These are phyloP conservation scores for Trissolcus brochymenae DNA, from an alignment of 2,888 invertebrate species.

Conservation along the genomic window DNA sequence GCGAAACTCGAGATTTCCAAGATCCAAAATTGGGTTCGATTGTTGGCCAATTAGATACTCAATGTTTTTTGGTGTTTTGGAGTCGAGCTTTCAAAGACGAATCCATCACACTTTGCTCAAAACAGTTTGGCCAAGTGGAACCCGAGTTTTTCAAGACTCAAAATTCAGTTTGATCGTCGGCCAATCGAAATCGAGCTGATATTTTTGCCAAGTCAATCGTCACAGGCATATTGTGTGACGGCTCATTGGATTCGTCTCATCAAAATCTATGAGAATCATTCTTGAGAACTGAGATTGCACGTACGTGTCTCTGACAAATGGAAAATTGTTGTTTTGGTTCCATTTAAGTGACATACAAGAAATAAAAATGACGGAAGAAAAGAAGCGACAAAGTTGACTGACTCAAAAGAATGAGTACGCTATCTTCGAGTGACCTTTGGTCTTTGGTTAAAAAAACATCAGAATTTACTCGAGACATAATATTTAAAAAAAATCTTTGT, in stretches of 20 bases:
- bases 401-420: background rate
- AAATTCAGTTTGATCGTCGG: background rate
- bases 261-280: constrained; percentile 1
- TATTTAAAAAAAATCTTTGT: constrained; percentile 31
- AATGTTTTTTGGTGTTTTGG: constrained; percentile 31
- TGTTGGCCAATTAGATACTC: too few species aligned
- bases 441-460: constrained; percentile 16
- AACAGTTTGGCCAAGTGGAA: background rate
- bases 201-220: background rate
- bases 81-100: constrained; percentile 20
- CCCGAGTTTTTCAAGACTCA: constrained; percentile 7
- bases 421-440: constrained; percentile 2
- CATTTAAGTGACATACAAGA: background rate
- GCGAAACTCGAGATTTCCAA: constrained; percentile 4
- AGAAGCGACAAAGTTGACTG: background rate
- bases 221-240: constrained; percentile 13
- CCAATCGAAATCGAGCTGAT: background rate
- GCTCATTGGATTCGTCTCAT: constrained; percentile 48
- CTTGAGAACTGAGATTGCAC: constrained; percentile 32
- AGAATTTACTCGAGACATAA: constrained; percentile 32
- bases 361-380: background rate
- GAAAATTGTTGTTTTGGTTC: background rate
- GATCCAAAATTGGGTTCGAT: background rate
- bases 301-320: constrained; percentile 23
- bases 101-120: constrained; percentile 24